A percentile compares a stretch with the other conserved stretches of the same genome.
These are phyloP conservation scores for Leucoma salicis DNA, from an alignment of 2,888 invertebrate genomes.

Conservation along the genomic window DNA sequence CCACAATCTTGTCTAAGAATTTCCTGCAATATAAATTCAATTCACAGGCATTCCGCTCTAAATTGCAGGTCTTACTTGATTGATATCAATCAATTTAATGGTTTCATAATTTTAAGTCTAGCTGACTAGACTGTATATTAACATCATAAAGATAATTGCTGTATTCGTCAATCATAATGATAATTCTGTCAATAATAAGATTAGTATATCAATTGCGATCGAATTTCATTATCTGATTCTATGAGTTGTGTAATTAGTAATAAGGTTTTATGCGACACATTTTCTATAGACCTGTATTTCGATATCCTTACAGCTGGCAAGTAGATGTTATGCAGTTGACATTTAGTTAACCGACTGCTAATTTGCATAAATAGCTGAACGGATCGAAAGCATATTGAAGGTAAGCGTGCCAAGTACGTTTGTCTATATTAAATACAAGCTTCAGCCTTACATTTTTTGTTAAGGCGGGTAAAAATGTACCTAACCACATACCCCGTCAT, in stretches of 20 bases:
- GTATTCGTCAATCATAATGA: conserved; percentile 48
- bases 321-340: conserved; percentile 53
- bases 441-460: too few relatives aligned
- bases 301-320: conserved; percentile 45
- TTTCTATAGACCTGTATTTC: conserved; percentile 55
- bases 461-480: too few relatives aligned
- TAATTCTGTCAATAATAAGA: conserved; percentile 48
- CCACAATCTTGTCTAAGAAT: too few relatives aligned
- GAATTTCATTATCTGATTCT: conserved; percentile 29
- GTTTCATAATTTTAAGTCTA: neutral
- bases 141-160: conserved; percentile 41
- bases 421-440: conserved; percentile 21
- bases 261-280: conserved; percentile 7
- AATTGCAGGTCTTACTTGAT: neutral
- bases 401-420: conserved; percentile 33
- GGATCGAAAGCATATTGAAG: conserved; percentile 44
- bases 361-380: conserved; percentile 63
- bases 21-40: too few relatives aligned
- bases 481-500: too few relatives aligned
- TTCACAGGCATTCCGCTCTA: too few relatives aligned
- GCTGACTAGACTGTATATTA: conserved; percentile 7
- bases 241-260: conserved; percentile 1
- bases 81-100: neutral
- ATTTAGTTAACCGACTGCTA: conserved; percentile 50
- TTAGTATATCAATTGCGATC: conserved; percentile 38